phyloP scores from a whole-genome alignment of 1,140 invertebrate species.

The Wasmannia auropunctata region DNA sequence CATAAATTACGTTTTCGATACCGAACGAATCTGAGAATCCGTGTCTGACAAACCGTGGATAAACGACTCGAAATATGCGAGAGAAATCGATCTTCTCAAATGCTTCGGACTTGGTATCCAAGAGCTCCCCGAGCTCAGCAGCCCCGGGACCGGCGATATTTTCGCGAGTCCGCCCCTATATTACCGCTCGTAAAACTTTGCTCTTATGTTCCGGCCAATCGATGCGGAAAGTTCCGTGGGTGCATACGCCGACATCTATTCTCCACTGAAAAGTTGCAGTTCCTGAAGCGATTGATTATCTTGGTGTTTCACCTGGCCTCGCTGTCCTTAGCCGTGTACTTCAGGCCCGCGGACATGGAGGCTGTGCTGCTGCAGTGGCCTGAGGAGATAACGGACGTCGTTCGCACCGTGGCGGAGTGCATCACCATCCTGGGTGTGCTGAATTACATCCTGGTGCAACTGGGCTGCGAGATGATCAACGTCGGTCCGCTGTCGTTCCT shows the following conservation, averaged over 20 bases:
- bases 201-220: conserved; percentile 50
- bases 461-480: conserved; percentile 97
- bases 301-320: conserved; percentile 94
- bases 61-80: neutral
- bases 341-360: conserved; percentile 89
- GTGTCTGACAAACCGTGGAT: neutral
- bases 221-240: conserved; percentile 46
- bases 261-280: conserved; percentile 87
- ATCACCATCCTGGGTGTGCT: conserved; percentile 94
- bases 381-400: conserved; percentile 85
- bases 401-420: conserved; percentile 88
- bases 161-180: conserved; percentile 21
- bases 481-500: conserved; percentile 96
- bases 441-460: conserved; percentile 95
- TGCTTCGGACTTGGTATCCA: neutral
- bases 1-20: neutral
- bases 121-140: conserved; percentile 1
- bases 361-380: conserved; percentile 86
- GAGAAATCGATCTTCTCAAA: conserved; percentile 18
- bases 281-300: conserved; percentile 95
- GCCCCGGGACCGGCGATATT: conserved; percentile 37
- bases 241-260: conserved; percentile 52
- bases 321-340: conserved; percentile 95
- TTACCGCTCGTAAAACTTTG: conserved; percentile 43
- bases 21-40: neutral